A percentile compares a stretch with the other conserved stretches of the same genome.
Conservation (phyloP, 2,113 vertebrate species). For the Pipa parva region DNA sequence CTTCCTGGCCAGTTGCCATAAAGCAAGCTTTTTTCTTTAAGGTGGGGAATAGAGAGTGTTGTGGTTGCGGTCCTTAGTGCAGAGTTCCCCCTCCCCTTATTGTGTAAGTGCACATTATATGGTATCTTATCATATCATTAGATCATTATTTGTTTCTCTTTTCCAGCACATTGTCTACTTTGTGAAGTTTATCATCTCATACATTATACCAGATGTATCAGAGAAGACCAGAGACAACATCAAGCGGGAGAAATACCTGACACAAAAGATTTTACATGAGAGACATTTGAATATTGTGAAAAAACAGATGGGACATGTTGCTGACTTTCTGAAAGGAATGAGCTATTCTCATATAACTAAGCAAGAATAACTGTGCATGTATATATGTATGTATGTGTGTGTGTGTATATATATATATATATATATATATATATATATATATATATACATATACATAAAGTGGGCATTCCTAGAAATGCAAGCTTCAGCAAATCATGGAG, state of each 20-base stretch:
- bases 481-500: too few species aligned
- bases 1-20: too few species aligned
- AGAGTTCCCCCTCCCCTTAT: too few species aligned
- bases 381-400: too few species aligned
- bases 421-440: too few species aligned
- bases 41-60: too few species aligned
- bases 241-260: constrained; percentile 86
- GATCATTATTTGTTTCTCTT: constrained; percentile 35
- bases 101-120: background rate
- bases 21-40: too few species aligned
- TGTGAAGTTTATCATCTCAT: constrained; percentile 84
- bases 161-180: constrained; percentile 86
- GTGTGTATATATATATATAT: too few species aligned
- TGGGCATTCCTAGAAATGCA: too few species aligned
- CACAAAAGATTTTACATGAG: constrained; percentile 83
- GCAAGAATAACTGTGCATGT: constrained; percentile 50
- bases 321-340: constrained; percentile 36
- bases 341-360: constrained; percentile 52
- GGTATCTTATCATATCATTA: background rate
- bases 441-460: too few species aligned
- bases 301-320: constrained; percentile 58
- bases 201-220: constrained; percentile 81
- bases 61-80: too few species aligned
- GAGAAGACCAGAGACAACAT: constrained; percentile 79
- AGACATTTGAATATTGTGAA: constrained; percentile 72